Percentiles rank a stretch among this genome's conserved stretches.
Conservation (phyloP, 2,888 invertebrate genomes). For the Sialis fuliginosa region DNA sequence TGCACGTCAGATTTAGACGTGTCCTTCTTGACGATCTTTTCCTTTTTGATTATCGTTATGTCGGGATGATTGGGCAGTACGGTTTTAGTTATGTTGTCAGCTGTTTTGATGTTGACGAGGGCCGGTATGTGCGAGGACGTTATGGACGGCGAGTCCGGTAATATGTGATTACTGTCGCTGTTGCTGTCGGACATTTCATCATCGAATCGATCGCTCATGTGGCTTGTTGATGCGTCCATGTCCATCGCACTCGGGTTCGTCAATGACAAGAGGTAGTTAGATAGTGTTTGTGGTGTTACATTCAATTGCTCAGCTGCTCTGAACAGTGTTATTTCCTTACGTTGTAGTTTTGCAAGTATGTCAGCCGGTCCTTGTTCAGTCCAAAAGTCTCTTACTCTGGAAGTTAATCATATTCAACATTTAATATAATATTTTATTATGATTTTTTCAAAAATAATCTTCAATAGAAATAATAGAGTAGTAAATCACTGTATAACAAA, state of each 20-base stretch:
- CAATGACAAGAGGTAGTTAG: conserved; percentile 46
- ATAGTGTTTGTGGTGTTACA: conserved; percentile 55
- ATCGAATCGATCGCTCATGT: conserved; percentile 21
- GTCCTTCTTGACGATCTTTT: conserved; percentile 25
- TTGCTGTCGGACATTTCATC: conserved; percentile 23
- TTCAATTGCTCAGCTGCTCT: conserved; percentile 59
- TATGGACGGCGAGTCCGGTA: conserved; percentile 19
- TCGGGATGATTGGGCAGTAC: conserved; percentile 36
- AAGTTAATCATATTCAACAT: conserved; percentile 9
- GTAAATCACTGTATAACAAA: background rate
- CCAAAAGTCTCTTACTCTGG: conserved; percentile 55
- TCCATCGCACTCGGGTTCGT: conserved; percentile 20
- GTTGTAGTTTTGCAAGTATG: conserved; percentile 47
- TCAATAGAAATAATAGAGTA: conserved; percentile 1
- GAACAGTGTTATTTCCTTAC: conserved; percentile 53
- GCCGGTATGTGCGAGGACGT: conserved; percentile 19
- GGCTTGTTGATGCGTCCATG: conserved; percentile 18
- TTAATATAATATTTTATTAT: too few relatives aligned
- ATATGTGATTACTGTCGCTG: conserved; percentile 15
- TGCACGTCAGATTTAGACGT: conserved; percentile 27
- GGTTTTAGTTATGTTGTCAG: conserved; percentile 21
- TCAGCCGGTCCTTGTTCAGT: conserved; percentile 60
- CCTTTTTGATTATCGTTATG: conserved; percentile 40
- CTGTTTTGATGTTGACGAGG: conserved; percentile 20
- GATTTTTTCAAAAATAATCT: too few relatives aligned